Base-by-base conservation (phyloP, 2,888 invertebrate genomes). In the Ecliptopera silaceata region DNA sequence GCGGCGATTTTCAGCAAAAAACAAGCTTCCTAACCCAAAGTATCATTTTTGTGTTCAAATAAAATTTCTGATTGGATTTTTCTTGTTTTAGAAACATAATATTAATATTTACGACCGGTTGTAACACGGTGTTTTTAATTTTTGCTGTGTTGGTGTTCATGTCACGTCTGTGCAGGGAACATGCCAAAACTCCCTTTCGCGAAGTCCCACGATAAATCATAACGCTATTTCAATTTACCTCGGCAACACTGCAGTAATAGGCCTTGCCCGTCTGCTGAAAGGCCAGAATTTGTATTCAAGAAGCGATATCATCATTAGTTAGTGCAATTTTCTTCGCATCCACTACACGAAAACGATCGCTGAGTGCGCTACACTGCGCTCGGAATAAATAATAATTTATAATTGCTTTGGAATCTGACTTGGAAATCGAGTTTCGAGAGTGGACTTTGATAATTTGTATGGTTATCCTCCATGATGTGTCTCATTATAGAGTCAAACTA, bases 201-300 rank as follows among this genome's bases (percentile, higher is more conserved):
- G 84, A 82, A 87, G 80, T 77, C 83, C 77, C 68, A 69, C 83
- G 77, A 88, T 89, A 89, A 88, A 90, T 89, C 89, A 88, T 87
- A 86, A 78, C 79, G 80, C 84, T 79, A 75, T 87, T 88, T 89
- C 89, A 89, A 89, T 90, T 88, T 87, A 81, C 82, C 76, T 74
- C 80, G 79, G 76, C 79, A 86, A 85, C 84, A 84, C 77, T 77
- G 71, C 76, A 75, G 77, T 82, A 84, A 84, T 79, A 84, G 82
- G 82, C 82, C 81, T 75, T 73, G 76, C 74, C 78, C 75, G 75
- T 74, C 74, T 79, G 79, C 82, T 86, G 86, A 85, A 89, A 89
- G 84, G 82, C 82, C 81, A 81, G 76, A 85, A 88, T 90, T 87
- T 82, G 84, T 89, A 90, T 90, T 90, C 90, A 83, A 82, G 82